phyloP scores from a whole-genome alignment of 2,113 vertebrate species.

The Menura novaehollandiae region DNA sequence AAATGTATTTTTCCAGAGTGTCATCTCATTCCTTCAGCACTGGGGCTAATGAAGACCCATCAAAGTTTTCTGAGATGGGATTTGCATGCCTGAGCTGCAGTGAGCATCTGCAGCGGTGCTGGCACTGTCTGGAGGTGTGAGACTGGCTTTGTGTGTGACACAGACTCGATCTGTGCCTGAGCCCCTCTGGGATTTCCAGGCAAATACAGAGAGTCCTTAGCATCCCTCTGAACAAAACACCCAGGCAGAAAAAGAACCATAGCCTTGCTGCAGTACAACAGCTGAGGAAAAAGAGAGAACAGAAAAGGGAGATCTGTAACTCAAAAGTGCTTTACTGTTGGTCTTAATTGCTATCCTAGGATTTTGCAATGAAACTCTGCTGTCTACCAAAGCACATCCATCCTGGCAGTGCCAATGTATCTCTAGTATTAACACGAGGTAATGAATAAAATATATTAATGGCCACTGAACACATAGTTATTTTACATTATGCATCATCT shows the following conservation, averaged over 20 bases:
- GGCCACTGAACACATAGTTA: neutral
- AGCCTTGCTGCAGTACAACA: neutral
- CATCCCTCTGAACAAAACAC: neutral
- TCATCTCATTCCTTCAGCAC: neutral
- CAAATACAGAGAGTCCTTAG: neutral
- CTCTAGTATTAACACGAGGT: neutral
- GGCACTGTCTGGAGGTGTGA: neutral
- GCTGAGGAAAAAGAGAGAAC: neutral
- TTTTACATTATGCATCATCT: neutral
- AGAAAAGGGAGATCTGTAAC: neutral
- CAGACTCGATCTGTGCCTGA: neutral
- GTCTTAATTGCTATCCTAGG: neutral
- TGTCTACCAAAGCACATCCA: neutral
- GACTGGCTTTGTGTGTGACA: neutral
- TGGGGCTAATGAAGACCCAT: neutral
- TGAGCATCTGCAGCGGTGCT: fast-evolving
- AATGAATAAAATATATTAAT: neutral
- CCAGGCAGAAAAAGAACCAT: neutral
- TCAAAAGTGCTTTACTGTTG: neutral
- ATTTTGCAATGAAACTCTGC: neutral
- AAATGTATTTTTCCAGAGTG: neutral
- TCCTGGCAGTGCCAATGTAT: neutral
- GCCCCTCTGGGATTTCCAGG: neutral
- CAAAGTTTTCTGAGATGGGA: neutral
- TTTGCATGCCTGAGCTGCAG: neutral